Percentiles rank a stretch among this genome's conserved stretches.
These are phyloP conservation scores for Drosophila kambysellisi DNA, from an alignment of 2,888 invertebrate species.

Conservation along the genomic window DNA sequence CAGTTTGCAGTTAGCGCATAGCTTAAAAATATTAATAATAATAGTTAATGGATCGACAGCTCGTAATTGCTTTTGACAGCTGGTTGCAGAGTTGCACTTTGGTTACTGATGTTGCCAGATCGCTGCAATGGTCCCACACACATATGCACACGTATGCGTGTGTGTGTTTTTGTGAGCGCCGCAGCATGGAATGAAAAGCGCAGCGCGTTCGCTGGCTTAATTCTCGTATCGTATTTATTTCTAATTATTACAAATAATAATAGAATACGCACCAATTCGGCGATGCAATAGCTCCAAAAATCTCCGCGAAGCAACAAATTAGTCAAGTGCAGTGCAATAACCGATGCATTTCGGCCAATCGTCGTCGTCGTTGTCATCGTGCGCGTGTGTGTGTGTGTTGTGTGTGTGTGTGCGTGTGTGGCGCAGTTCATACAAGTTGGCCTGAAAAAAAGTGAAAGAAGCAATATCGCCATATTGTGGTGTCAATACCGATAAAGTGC, in stretches of 20 bases:
- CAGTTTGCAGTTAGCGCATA: not conserved
- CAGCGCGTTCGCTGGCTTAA: slow-evolving; percentile 65
- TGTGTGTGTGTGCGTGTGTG: slow-evolving; percentile 52
- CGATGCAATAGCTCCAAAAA: slow-evolving; percentile 23
- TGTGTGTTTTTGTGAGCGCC: slow-evolving; percentile 68
- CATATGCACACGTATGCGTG: slow-evolving; percentile 21
- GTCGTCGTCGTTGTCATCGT: slow-evolving; percentile 28
- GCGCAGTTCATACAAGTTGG: slow-evolving; percentile 68
- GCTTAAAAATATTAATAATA: not conserved
- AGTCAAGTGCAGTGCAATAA: slow-evolving; percentile 65
- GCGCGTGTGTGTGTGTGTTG: slow-evolving; percentile 47
- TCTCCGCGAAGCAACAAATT: slow-evolving; percentile 19
- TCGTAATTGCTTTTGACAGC: slow-evolving; percentile 26
- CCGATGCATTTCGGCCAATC: slow-evolving; percentile 57
- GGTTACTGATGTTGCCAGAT: slow-evolving; percentile 48
- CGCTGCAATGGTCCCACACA: slow-evolving; percentile 33
- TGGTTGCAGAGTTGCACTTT: slow-evolving; percentile 50
- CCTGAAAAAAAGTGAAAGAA: slow-evolving; percentile 69
- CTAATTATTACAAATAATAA: slow-evolving; percentile 43
- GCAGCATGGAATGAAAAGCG: slow-evolving; percentile 75
- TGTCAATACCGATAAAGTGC: slow-evolving; percentile 66
- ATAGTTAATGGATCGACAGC: slow-evolving; percentile 2
- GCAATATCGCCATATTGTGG: slow-evolving; percentile 76
- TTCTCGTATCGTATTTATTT: slow-evolving; percentile 58
- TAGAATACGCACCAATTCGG: slow-evolving; percentile 29